Conservation (phyloP, 1,140 invertebrate species). For the Phocides pigmalion region DNA sequence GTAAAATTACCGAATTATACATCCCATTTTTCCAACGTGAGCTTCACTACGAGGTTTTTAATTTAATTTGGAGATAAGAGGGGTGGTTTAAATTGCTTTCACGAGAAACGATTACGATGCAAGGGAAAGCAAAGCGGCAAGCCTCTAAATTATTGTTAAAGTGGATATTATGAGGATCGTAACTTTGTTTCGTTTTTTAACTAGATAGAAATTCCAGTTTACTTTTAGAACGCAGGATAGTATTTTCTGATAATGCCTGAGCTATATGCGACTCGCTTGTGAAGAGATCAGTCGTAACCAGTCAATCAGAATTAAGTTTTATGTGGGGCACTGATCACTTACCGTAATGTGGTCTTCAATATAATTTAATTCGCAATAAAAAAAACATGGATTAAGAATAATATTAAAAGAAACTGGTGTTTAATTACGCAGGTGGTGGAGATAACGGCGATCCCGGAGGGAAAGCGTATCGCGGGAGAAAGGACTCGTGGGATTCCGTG, state of each 20-base stretch:
- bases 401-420: too few relatives aligned
- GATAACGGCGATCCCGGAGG: conserved; percentile 84
- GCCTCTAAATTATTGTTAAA: conserved; percentile 30
- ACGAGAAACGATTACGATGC: conserved; percentile 29
- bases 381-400: too few relatives aligned
- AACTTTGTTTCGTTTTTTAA: conserved; percentile 23
- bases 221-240: too few relatives aligned
- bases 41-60: conserved; percentile 8
- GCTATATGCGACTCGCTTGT: too few relatives aligned
- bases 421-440: conserved; percentile 50
- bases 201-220: neutral
- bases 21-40: neutral
- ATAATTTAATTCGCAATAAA: too few relatives aligned
- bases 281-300: too few relatives aligned
- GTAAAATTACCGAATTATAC: too few relatives aligned
- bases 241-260: too few relatives aligned
- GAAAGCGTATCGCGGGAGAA: conserved; percentile 85
- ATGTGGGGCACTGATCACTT: too few relatives aligned
- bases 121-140: conserved; percentile 12
- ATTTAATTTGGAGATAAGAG: conserved; percentile 32
- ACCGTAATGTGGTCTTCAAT: too few relatives aligned
- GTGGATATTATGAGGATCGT: conserved; percentile 17
- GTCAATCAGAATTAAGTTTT: too few relatives aligned
- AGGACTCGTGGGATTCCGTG: conserved; percentile 92
- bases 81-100: conserved; percentile 33